Percentiles rank a stretch among this genome's conserved stretches.
phyloP scores from a whole-genome alignment of 2,888 invertebrate species.

The Fragum sueziense region DNA sequence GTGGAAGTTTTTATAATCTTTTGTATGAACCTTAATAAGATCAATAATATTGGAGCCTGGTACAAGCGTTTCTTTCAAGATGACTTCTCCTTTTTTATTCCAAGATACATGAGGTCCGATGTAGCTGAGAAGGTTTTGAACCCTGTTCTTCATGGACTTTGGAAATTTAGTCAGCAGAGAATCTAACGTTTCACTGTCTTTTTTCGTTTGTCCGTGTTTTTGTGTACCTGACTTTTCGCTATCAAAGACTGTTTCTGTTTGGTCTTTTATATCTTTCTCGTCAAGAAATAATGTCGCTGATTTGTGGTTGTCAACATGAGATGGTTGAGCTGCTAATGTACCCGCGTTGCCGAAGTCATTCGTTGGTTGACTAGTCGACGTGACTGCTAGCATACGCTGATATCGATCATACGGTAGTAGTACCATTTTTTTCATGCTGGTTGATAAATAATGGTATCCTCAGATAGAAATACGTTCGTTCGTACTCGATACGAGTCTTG shows the following conservation, averaged over 20 bases:
- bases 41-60: constrained; percentile 24
- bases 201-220: background rate
- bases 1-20: constrained; percentile 25
- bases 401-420: constrained; percentile 24
- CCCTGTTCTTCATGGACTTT: constrained; percentile 3
- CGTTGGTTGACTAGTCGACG: background rate
- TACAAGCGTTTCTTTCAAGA: background rate
- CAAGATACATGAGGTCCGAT: constrained; percentile 10
- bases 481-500: constrained; percentile 25
- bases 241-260: background rate
- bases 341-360: background rate
- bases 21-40: constrained; percentile 18
- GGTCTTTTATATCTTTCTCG: background rate
- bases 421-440: constrained; percentile 23
- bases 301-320: no score
- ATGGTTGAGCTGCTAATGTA: no score
- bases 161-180: constrained; percentile 6
- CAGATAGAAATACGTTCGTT: constrained; percentile 24
- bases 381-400: constrained; percentile 6
- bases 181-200: background rate
- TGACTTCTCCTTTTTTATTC: constrained; percentile 23
- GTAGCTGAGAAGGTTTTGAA: constrained; percentile 1
- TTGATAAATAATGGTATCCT: constrained; percentile 33
- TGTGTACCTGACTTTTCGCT: background rate
- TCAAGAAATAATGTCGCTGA: no score